A percentile compares a stretch with the other conserved stretches of the same genome.
Conservation (phyloP, 2,888 invertebrate genomes). For the Celastrina argiolus region DNA sequence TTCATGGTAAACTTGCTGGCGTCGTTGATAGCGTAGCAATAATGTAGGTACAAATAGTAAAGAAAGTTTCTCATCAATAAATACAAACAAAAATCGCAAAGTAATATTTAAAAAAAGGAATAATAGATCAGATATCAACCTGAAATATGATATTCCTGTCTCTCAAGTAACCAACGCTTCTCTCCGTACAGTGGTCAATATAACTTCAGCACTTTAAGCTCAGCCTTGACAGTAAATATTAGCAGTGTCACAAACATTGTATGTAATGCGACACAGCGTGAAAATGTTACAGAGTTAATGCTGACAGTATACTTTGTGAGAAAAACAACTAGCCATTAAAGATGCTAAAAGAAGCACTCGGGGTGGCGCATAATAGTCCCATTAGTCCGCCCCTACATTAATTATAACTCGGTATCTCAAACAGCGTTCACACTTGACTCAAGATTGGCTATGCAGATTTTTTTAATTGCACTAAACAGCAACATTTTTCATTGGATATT, state of each 20-base stretch:
- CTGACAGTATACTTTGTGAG: conserved; percentile 63
- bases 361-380: conserved; percentile 38
- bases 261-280: conserved; percentile 69
- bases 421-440: conserved; percentile 25
- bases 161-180: too few species aligned
- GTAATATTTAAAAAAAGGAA: too few species aligned
- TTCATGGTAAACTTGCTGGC: too few species aligned
- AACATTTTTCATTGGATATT: neutral
- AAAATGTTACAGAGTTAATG: conserved; percentile 73
- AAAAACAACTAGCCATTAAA: conserved; percentile 49
- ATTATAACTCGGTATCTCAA: conserved; percentile 31
- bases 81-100: too few species aligned
- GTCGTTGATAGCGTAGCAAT: too few species aligned
- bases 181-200: too few species aligned
- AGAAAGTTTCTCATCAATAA: too few species aligned
- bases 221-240: too few species aligned
- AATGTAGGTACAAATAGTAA: too few species aligned
- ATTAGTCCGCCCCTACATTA: conserved; percentile 36
- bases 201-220: too few species aligned
- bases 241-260: conserved; percentile 47
- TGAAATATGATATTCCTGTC: too few species aligned
- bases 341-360: conserved; percentile 37
- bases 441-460: neutral
- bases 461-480: neutral
- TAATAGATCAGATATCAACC: too few species aligned